A percentile compares a stretch with the other conserved stretches of the same genome.
phyloP scores from a whole-genome alignment of 2,888 invertebrate genomes.

The Drosophila buzzatii region DNA sequence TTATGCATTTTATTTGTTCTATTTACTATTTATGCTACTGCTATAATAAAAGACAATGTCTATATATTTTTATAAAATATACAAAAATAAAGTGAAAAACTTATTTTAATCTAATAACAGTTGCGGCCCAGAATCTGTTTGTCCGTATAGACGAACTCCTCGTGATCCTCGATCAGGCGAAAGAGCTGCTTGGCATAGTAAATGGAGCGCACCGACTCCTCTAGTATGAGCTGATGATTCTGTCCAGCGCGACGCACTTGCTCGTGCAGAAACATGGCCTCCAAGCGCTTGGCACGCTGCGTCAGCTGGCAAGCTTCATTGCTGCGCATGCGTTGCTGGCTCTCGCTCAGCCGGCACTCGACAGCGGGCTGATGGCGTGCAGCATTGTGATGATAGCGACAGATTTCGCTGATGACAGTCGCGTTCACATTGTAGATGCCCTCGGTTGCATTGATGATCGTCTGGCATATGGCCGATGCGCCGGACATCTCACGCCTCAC shows the following conservation, averaged over 20 bases:
- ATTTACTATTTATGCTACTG: constrained; percentile 17
- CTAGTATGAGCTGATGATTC: constrained; percentile 62
- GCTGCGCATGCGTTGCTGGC: constrained; percentile 36
- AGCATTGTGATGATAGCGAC: constrained; percentile 61
- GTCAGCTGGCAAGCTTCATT: constrained; percentile 62
- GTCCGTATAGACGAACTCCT: constrained; percentile 51
- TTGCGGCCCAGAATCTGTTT: constrained; percentile 24
- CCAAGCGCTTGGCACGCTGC: constrained; percentile 68
- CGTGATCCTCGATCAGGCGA: constrained; percentile 62
- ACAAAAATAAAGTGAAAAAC: not conserved
- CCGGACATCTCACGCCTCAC: constrained; percentile 36
- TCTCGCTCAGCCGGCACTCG: constrained; percentile 31
- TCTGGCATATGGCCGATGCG: constrained; percentile 27
- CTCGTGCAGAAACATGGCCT: constrained; percentile 67
- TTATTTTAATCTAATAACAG: not conserved
- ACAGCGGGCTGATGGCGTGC: constrained; percentile 52
- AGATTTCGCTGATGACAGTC: constrained; percentile 52
- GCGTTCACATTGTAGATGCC: constrained; percentile 55
- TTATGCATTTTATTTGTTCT: constrained; percentile 26
- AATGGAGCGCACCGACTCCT: constrained; percentile 73
- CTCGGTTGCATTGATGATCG: constrained; percentile 40
- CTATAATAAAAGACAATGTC: constrained; percentile 11
- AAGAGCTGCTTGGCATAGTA: constrained; percentile 73
- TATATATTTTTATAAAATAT: constrained; percentile 13
- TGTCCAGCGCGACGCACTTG: constrained; percentile 59